These are phyloP conservation scores for Branchipolynoe longqiensis DNA, from an alignment of 2,888 invertebrate genomes.

Conservation along the genomic window DNA sequence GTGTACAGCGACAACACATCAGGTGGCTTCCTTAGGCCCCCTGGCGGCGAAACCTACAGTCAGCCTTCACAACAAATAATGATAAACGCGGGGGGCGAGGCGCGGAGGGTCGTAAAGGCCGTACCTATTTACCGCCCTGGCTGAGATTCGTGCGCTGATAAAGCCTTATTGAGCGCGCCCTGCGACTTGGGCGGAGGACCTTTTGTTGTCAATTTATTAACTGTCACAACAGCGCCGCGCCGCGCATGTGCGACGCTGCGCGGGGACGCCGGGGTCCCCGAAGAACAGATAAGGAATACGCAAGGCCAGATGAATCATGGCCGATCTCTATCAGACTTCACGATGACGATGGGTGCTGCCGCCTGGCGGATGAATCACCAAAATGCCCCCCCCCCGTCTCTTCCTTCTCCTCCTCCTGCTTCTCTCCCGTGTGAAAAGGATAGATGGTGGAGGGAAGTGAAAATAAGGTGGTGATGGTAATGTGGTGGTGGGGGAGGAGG, in stretches of 20 bases:
- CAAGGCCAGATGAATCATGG: slow-evolving; percentile 26
- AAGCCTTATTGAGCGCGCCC: neutral
- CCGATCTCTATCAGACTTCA: slow-evolving; percentile 18
- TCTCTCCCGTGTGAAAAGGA: slow-evolving; percentile 19
- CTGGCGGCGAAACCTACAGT: neutral
- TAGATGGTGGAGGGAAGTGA: neutral
- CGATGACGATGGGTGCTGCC: slow-evolving; percentile 4
- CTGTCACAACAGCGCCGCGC: slow-evolving; percentile 19
- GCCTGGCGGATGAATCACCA: slow-evolving; percentile 44
- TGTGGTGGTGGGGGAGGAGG: neutral
- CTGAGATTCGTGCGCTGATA: neutral
- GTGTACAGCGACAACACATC: too few species aligned
- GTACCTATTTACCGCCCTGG: neutral
- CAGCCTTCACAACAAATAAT: slow-evolving; percentile 3
- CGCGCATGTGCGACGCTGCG: too few species aligned
- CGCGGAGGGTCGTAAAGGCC: neutral
- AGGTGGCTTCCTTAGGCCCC: neutral
- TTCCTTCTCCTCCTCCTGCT: too few species aligned
- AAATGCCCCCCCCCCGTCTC: too few species aligned
- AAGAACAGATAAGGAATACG: slow-evolving; percentile 47
- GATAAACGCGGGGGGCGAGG: neutral
- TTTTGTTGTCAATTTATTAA: slow-evolving; percentile 47
- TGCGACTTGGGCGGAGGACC: neutral
- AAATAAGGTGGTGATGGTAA: neutral
- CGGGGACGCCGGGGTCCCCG: neutral